Base-by-base conservation (phyloP, 2,113 vertebrate genomes). In the Chloroceryle aenea region DNA sequence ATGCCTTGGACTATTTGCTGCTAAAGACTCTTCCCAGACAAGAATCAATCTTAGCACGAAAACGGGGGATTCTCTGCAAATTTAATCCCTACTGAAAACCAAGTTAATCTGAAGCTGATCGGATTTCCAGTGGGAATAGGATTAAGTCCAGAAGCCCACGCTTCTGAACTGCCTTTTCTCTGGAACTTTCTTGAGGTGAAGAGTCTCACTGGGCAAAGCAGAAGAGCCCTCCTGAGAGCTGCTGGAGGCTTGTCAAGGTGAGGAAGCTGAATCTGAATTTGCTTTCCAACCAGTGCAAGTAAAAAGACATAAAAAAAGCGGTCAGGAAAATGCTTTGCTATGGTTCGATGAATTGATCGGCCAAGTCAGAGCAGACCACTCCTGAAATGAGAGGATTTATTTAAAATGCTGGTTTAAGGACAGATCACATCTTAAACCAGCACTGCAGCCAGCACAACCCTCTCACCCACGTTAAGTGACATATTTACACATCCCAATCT, bases 81-180 rank as follows among this genome's bases (percentile, higher is more conserved):
- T 69, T 61, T 76, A 93, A 93, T 73, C 88, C 85, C 67, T 45
- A 38, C 42, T 43, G 52, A 89, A 89, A 66, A 12, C 69, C 29
- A 83, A n/a, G 43, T 34, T 79, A 36, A 91, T 77, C 58, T 40
- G 59, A 69, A 69, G 12, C 36, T 86, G 11, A 84, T 64, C 5
- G 40, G 85, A 72, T 95, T 96, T 58, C 94, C 75, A 94, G 42
- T 7, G n/a, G 92, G 88, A 96, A 86, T 2, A 69, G 71, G 92
- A 92, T 96, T 87, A 91, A 68, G 36, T 7, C n/a, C 74, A 66
- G 64, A 45, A 87, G 81, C 30, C 14, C 36, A 17, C 1, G 4
- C 25, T 21, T 26, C 67, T 79, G 9, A 32, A 32, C 12, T 42
- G 50, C 19, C 77, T 59, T 26, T 87, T 45, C 69, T 63, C 84